phyloP scores from a whole-genome alignment of 2,113 vertebrate species.

The Neodontobutis hainanensis region DNA sequence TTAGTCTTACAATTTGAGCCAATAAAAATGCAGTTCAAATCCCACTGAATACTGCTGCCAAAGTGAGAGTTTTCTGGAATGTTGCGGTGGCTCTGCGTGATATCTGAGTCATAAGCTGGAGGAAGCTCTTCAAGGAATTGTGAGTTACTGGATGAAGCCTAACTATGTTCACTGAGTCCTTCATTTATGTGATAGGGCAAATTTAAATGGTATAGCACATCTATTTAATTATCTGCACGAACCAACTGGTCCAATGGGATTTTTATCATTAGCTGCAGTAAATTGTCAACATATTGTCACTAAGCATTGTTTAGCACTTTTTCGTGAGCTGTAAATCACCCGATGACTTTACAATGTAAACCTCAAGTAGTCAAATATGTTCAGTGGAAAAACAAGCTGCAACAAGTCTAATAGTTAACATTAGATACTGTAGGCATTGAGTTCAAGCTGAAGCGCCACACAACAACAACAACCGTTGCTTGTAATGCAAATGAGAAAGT shows the following conservation, averaged over 20 bases:
- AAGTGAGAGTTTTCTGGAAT: constrained; percentile 36
- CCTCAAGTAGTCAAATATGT: constrained; percentile 19
- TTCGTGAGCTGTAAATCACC: not conserved
- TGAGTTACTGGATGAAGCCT: constrained; percentile 43
- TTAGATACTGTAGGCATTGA: not conserved
- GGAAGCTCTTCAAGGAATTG: constrained; percentile 32
- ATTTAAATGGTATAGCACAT: too few relatives aligned
- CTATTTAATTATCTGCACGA: too few relatives aligned
- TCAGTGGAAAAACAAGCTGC: constrained; percentile 25
- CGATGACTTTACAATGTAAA: not conserved
- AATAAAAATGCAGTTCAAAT: constrained; percentile 19
- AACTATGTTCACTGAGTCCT: constrained; percentile 2
- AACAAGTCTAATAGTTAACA: constrained; percentile 3
- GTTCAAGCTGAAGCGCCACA: constrained; percentile 18
- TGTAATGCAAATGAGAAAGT: constrained; percentile 45
- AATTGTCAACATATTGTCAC: too few relatives aligned
- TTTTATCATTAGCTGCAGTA: too few relatives aligned
- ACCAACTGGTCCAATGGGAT: too few relatives aligned
- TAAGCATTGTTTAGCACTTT: not conserved
- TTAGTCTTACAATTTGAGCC: not conserved
- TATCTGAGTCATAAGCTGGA: constrained; percentile 37
- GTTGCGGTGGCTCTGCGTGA: constrained; percentile 27
- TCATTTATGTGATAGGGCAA: too few relatives aligned
- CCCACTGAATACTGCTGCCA: constrained; percentile 13
- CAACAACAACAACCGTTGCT: constrained; percentile 24